These are phyloP conservation scores for Rousettus leschenaultii DNA, from an alignment of 2,113 vertebrate species.

Conservation along the genomic window DNA sequence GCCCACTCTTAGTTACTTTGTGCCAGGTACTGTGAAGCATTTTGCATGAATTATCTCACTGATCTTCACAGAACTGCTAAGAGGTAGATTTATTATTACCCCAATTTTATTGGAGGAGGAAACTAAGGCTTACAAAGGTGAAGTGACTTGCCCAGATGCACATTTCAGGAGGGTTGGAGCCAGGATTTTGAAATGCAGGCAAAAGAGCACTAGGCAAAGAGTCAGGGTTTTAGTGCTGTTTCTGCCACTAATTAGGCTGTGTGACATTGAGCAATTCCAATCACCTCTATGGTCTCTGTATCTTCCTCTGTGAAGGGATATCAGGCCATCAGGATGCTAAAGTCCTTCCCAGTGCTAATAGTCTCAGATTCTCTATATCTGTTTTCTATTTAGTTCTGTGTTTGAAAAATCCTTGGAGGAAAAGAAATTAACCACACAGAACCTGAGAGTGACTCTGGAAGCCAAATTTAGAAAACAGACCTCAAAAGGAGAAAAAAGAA, in stretches of 20 bases:
- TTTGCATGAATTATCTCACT: background rate
- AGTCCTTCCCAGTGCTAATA: conserved; percentile 24
- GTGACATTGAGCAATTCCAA: background rate
- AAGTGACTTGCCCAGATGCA: background rate
- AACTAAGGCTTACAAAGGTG: conserved; percentile 1
- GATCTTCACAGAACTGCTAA: background rate
- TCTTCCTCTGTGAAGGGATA: background rate
- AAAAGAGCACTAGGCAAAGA: background rate
- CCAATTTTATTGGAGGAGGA: background rate
- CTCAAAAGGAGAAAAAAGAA: conserved; percentile 46
- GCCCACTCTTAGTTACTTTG: background rate
- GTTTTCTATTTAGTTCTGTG: conserved; percentile 63
- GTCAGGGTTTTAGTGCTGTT: background rate
- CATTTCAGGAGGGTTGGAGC: background rate
- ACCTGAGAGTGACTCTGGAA: conserved; percentile 63
- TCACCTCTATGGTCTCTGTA: background rate
- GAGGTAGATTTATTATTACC: background rate
- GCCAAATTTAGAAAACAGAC: conserved; percentile 78
- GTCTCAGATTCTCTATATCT: conserved; percentile 44
- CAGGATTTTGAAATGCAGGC: conserved; percentile 7
- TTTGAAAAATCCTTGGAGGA: conserved; percentile 65
- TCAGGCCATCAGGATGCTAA: background rate
- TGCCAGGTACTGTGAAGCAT: background rate
- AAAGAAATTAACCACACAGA: conserved; percentile 70
- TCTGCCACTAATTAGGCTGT: background rate